Evolutionary conservation across 2,797 vertebrate species (phyloP), one percentile per base, ranked within the genome.

Genomic region (Sebastes matsubarae): DNA sequence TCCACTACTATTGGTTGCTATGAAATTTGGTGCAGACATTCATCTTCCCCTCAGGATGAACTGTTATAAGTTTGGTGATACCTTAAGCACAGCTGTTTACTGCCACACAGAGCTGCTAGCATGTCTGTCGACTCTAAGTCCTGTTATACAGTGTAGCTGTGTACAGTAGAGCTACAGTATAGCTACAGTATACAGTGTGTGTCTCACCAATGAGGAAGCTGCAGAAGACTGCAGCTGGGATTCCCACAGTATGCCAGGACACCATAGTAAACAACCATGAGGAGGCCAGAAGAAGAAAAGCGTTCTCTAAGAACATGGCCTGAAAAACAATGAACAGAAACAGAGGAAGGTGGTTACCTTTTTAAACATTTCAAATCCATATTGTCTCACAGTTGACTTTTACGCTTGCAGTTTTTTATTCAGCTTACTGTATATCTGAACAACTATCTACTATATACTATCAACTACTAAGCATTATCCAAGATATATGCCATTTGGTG

Each of bases 271-370:
- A 95, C 80, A 97, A 93, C 88, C 87, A 94, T 0, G 97, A 96
- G 46, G 96, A 96, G 79, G 96, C 77, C 68, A 97, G 92, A 75
- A 97, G 89, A 63, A 98, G 96, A 24, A 97, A 76, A 0, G 83
- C 79, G 24, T 97, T 97, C 87, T 97, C 97, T 72, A 97, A 14
- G 81, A 97, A 94, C 97, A 97, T 97, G 6, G 94, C 91, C 97
- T 97, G 75, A 50, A 50, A 58, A 74, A 25, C 4, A 59, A 84
- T 3, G 46, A 42, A 83, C 12, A 86, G 22, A 82, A 54, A 77
- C 12, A 68, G 60, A 60, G 5, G 14, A 24, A 32, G 20, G 57
- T 64, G 10, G 4, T 68, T 58, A 50, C 11, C 10, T 22, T 27
- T 29, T 18, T 10, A 5, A 11, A 69, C 16, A 58, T 42, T 24